Conservation (phyloP, 2,113 vertebrate genomes). For the Sus scrofa region DNA sequence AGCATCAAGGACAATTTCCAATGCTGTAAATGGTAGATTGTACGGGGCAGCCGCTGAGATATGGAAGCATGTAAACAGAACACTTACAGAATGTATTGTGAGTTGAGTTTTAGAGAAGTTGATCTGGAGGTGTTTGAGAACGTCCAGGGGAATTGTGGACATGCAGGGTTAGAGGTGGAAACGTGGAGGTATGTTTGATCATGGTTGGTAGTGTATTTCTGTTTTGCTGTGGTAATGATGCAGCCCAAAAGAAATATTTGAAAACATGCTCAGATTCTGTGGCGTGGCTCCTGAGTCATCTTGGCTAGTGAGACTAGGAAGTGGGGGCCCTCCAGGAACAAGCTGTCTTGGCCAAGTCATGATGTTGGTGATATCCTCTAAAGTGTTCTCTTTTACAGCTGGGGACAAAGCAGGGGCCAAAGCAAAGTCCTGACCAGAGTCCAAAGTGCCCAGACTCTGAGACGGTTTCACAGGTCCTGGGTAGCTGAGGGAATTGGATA, state of each 20-base stretch:
- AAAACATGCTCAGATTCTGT: background rate
- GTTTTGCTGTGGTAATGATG: background rate
- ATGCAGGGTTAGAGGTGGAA: background rate
- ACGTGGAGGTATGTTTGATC: background rate
- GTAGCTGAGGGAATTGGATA: background rate
- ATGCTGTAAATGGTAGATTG: background rate
- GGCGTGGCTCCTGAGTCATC: background rate
- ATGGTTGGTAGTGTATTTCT: background rate
- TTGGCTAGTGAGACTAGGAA: background rate
- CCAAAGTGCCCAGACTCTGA: background rate
- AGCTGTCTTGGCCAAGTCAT: background rate
- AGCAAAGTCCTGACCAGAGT: background rate
- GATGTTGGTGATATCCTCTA: background rate
- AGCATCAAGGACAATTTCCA: background rate
- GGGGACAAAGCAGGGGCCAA: background rate
- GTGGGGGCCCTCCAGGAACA: background rate
- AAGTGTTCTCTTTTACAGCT: background rate
- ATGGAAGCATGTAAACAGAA: background rate
- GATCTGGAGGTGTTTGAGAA: background rate
- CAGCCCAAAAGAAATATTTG: background rate
- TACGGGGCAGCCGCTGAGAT: background rate
- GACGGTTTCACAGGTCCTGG: background rate
- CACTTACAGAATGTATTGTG: background rate
- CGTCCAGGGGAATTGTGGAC: background rate
- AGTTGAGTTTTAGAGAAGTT: background rate